phyloP scores from a whole-genome alignment of 2,797 vertebrate genomes.

The Danio kyathit region DNA sequence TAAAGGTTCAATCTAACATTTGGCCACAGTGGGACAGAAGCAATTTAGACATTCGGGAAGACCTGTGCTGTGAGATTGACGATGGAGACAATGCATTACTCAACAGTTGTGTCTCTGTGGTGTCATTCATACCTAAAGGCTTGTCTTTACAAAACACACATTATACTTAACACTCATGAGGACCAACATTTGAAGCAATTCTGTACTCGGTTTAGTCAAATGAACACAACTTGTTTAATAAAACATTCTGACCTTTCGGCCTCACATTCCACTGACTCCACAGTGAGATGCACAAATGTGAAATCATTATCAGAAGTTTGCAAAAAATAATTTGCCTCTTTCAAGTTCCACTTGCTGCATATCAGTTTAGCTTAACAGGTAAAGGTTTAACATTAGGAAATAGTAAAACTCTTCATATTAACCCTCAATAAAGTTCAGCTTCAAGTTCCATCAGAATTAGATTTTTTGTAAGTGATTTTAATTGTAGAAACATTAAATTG shows the following conservation, averaged over 20 bases:
- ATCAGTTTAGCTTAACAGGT: neutral
- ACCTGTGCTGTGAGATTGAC: constrained; percentile 6
- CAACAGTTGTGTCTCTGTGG: neutral
- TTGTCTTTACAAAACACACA: constrained; percentile 8
- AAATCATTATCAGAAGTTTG: neutral
- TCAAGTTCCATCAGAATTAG: neutral
- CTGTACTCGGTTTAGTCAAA: neutral
- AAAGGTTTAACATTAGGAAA: neutral
- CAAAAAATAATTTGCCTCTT: neutral
- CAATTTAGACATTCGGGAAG: constrained; percentile 8
- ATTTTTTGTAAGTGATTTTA: no score
- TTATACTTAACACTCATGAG: constrained; percentile 14
- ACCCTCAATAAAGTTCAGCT: neutral
- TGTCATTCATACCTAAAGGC: constrained; percentile 29
- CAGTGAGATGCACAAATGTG: neutral
- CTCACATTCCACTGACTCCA: neutral
- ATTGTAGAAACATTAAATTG: no score
- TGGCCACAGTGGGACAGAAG: constrained; percentile 20
- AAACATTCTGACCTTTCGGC: neutral
- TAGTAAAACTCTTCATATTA: neutral
- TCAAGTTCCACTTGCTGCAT: neutral
- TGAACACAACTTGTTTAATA: neutral
- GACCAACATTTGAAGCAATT: neutral
- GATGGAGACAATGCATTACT: constrained; percentile 11
- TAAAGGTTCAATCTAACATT: constrained; percentile 26